phyloP scores from a whole-genome alignment of 2,113 vertebrate species.

The Eubucco bourcierii region DNA sequence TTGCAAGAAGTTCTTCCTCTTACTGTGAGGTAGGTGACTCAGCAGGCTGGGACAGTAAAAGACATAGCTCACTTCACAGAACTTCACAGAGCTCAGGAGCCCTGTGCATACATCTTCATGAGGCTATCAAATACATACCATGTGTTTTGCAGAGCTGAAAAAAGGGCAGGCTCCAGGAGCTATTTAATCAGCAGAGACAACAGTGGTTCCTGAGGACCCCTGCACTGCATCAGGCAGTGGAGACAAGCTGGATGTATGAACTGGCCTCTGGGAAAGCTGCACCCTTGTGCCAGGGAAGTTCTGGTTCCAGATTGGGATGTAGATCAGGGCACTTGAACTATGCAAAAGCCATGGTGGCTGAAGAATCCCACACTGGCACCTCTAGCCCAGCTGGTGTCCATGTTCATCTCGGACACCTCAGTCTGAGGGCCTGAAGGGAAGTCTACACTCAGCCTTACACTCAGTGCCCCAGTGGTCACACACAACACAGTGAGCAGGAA shows the following conservation, averaged over 20 bases:
- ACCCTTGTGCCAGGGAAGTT: not conserved
- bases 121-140: not conserved
- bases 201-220: not conserved
- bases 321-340: not conserved
- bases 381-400: not conserved
- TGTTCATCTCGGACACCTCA: not conserved
- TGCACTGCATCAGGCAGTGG: fast-evolving
- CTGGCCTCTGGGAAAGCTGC: not conserved
- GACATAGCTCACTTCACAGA: not conserved
- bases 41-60: not conserved
- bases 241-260: not conserved
- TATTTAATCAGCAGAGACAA: not conserved
- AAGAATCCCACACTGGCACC: not conserved
- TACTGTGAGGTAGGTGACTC: not conserved
- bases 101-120: not conserved
- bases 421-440: not conserved
- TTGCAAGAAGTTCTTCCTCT: not conserved
- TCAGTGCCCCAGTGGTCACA: fast-evolving
- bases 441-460: not conserved
- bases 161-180: not conserved
- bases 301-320: not conserved
- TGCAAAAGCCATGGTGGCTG: not conserved
- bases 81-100: not conserved
- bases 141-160: not conserved
- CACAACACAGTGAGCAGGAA: not conserved